These are phyloP conservation scores for Formica aserva DNA, from an alignment of 2,888 invertebrate genomes.

Conservation along the genomic window DNA sequence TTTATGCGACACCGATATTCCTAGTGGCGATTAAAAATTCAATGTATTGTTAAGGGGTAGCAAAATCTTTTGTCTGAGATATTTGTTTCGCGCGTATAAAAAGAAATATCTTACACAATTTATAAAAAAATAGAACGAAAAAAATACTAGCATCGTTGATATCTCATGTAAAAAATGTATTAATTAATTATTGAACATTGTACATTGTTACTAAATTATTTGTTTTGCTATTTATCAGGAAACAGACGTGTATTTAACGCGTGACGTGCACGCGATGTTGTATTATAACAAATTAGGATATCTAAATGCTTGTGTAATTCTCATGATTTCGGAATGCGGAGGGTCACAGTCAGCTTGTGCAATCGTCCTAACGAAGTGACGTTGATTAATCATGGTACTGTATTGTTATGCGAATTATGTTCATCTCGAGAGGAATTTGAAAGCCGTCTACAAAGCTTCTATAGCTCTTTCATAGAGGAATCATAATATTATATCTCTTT, in stretches of 20 bases:
- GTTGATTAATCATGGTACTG: conserved; percentile 73
- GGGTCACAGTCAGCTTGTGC: conserved; percentile 47
- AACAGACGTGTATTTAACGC: conserved; percentile 46
- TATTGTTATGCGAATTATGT: conserved; percentile 64
- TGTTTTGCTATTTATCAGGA: background rate
- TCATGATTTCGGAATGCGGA: conserved; percentile 45
- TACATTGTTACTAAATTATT: conserved; percentile 20
- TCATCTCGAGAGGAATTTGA: conserved; percentile 55
- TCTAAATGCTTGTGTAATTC: conserved; percentile 44
- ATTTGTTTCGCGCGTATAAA: background rate
- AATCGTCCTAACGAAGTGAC: conserved; percentile 74
- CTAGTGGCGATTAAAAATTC: conserved; percentile 48
- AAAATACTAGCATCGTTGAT: background rate
- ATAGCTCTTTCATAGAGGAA: background rate
- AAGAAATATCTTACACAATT: conserved; percentile 4
- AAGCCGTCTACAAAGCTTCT: conserved; percentile 42
- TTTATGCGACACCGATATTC: conserved; percentile 45
- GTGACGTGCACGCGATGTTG: conserved; percentile 4
- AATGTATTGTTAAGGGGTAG: background rate
- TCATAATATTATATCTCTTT: conserved; percentile 4
- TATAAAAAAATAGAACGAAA: background rate
- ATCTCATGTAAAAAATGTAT: conserved; percentile 22
- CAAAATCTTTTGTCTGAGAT: background rate
- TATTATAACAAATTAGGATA: conserved; percentile 32
- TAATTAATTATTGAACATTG: conserved; percentile 12